Evolutionary conservation across 2,888 invertebrate genomes (phyloP).

Genomic region (Drosophila lacicola): DNA sequence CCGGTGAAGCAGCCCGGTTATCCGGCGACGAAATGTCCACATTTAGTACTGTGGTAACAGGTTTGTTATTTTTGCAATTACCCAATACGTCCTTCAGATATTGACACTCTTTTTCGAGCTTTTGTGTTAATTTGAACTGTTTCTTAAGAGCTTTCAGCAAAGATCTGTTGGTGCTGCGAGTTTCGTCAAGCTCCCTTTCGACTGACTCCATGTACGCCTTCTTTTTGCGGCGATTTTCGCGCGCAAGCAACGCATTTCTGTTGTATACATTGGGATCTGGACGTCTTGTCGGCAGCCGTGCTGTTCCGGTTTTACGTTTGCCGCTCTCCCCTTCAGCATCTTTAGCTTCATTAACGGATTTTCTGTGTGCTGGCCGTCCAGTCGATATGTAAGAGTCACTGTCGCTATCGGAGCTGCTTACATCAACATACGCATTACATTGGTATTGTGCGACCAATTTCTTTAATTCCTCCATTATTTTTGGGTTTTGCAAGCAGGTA

Average conservation of each 20-base stretch:
- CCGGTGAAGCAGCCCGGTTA: conserved; percentile 39
- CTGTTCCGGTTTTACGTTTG: conserved; percentile 45
- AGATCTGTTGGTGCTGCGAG: conserved; percentile 85
- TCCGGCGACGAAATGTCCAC: conserved; percentile 11
- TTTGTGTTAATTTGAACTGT: conserved; percentile 85
- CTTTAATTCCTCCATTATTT: conserved; percentile 64
- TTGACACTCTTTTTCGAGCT: conserved; percentile 86
- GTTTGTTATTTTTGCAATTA: conserved; percentile 86
- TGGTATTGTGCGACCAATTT: conserved; percentile 61
- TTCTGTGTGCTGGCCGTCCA: conserved; percentile 22
- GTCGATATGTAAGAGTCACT: conserved; percentile 39
- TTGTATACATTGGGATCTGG: conserved; percentile 84
- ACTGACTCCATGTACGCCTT: conserved; percentile 87
- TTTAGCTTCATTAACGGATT: not conserved
- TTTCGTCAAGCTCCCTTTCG: conserved; percentile 85
- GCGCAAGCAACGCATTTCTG: conserved; percentile 87
- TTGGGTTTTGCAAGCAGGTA: conserved; percentile 65
- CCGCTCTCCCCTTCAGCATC: conserved; percentile 25
- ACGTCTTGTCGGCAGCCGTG: conserved; percentile 79
- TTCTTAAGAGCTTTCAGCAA: conserved; percentile 85
- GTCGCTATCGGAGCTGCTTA: conserved; percentile 50
- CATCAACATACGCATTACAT: conserved; percentile 49
- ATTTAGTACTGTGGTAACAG: conserved; percentile 84
- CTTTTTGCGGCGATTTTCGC: conserved; percentile 88
- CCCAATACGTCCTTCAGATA: conserved; percentile 87